Evolutionary conservation across 2,888 invertebrate species (phyloP), one percentile per base, ranked within the genome.

Genomic region (Thecophora atra): DNA sequence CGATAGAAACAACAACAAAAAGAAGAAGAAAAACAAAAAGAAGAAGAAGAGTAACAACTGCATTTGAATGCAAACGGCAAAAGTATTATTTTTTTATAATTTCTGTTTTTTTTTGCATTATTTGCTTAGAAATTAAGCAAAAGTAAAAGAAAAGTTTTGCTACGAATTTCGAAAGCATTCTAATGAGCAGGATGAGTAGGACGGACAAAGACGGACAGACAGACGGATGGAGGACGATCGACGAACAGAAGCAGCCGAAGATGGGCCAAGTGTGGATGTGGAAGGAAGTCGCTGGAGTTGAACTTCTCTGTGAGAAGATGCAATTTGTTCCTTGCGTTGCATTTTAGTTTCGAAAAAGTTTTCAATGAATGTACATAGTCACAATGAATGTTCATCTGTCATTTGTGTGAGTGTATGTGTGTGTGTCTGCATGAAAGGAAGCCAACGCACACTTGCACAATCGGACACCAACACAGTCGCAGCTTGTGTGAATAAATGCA

Each of bases 61-160:
- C 26, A 79, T 80, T 79, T 73, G 78, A 77, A 77, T 76, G 78
- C 78, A 81, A 77, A 19, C 54, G 66, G 79, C 80, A 80, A 82
- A 82, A 82, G 77, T 82, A 81, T 82, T 81, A 81, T 28, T 30
- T 63, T n/a, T n/a, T n/a, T n/a, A n/a, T n/a, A n/a, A n/a, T n/a
- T n/a, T n/a, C n/a, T n/a, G n/a, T n/a, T n/a, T n/a, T n/a, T n/a
- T n/a, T 19, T 2, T 21, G 1, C 6, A 24, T 62, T 70, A 60
- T 60, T 47, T 62, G 51, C 30, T 69, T 8, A 21, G 28, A 58
- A 68, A 68, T 72, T 67, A 69, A 63, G 69, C 68, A 19, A 37
- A 69, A 72, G 68, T 64, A 28, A 42, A 62, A 56, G 64, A 64
- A 72, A 69, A 69, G 51, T 51, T 72, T 58, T 58, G 58, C 64